These are phyloP conservation scores for Phrynosoma platyrhinos DNA, from an alignment of 2,113 vertebrate genomes.

Conservation along the genomic window DNA sequence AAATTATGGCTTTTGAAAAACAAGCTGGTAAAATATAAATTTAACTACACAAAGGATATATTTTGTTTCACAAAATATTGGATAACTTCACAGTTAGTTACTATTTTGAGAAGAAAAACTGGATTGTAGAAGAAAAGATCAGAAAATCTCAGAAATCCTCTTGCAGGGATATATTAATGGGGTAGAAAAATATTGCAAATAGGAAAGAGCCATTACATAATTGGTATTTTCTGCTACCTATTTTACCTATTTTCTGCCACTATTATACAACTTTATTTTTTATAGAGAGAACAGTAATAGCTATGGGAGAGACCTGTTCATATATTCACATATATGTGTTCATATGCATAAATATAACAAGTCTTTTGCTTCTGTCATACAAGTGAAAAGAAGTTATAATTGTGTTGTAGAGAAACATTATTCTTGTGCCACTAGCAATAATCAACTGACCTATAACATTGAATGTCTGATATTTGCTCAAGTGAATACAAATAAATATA, in stretches of 20 bases:
- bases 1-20: no score
- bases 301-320: background rate
- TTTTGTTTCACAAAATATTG: background rate
- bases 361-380: background rate
- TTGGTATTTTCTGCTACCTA: background rate
- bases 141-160: background rate
- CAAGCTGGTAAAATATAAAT: background rate
- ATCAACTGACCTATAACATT: constrained; percentile 20
- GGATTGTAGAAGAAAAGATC: background rate
- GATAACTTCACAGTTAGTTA: background rate
- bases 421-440: constrained; percentile 12
- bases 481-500: constrained; percentile 33
- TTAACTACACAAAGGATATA: background rate
- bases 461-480: constrained; percentile 4
- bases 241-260: no score
- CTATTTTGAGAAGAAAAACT: background rate
- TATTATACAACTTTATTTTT: background rate
- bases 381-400: background rate
- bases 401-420: background rate
- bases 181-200: background rate
- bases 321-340: no score
- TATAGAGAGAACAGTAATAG: background rate
- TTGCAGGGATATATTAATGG: background rate
- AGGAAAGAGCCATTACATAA: background rate
- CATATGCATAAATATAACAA: background rate